Percentiles rank a stretch among this genome's conserved stretches.
phyloP scores from a whole-genome alignment of 2,888 invertebrate species.

The Allophyes oxyacanthae region DNA sequence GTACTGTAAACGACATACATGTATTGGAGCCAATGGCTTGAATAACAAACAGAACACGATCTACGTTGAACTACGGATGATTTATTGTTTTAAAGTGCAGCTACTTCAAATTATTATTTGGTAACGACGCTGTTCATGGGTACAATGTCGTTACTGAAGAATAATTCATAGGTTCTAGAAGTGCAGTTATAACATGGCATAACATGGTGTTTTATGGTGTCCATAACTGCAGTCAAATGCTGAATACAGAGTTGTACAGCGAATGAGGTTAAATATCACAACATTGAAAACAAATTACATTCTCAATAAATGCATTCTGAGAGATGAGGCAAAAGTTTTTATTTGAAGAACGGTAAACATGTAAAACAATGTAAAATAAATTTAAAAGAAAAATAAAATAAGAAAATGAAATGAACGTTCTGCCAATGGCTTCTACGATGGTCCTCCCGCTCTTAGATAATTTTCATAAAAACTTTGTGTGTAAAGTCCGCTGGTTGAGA shows the following conservation, averaged over 20 bases:
- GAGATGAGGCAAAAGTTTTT: conserved; percentile 9
- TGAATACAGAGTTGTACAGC: conserved; percentile 6
- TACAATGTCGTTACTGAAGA: no score
- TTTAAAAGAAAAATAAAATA: no score
- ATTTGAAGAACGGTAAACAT: neutral
- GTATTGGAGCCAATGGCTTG: conserved; percentile 52
- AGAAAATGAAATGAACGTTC: no score
- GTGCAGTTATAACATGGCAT: no score
- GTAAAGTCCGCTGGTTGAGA: no score
- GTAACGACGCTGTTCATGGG: conserved; percentile 7
- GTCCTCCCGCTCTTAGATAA: no score
- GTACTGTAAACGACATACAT: conserved; percentile 39
- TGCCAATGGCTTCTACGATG: no score
- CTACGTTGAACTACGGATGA: conserved; percentile 36
- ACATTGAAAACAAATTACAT: conserved; percentile 18
- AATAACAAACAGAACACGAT: conserved; percentile 45
- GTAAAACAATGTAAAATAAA: no score
- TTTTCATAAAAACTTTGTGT: no score
- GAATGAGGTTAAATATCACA: conserved; percentile 25
- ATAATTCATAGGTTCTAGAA: conserved; percentile 6
- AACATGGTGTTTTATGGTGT: no score
- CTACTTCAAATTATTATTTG: conserved; percentile 18
- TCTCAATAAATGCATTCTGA: conserved; percentile 14
- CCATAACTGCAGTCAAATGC: conserved; percentile 7
- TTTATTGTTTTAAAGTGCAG: conserved; percentile 36